phyloP scores from a whole-genome alignment of 2,888 invertebrate genomes.

The Scelioninae gen. 1 region DNA sequence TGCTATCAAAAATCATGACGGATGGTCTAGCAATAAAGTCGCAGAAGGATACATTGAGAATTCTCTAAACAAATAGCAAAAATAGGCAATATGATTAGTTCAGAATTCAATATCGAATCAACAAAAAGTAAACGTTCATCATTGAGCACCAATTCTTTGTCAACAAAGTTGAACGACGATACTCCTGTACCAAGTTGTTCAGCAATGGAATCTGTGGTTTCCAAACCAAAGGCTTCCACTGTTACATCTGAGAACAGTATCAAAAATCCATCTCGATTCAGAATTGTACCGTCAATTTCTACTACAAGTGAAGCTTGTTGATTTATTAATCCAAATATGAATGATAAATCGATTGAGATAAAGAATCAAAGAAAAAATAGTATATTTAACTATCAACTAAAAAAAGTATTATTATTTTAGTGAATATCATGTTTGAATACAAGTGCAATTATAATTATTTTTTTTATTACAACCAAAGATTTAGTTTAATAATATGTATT shows the following conservation, averaged over 20 bases:
- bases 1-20: slow-evolving; percentile 23
- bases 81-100: slow-evolving; percentile 21
- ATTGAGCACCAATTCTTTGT: slow-evolving; percentile 3
- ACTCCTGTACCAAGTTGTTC: not conserved
- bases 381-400: too few species aligned
- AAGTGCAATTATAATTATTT: too few species aligned
- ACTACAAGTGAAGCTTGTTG: not conserved
- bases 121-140: slow-evolving; percentile 5
- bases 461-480: too few species aligned
- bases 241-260: not conserved
- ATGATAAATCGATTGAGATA: too few species aligned
- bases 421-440: too few species aligned
- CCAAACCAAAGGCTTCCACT: slow-evolving; percentile 11
- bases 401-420: too few species aligned
- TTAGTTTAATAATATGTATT: too few species aligned
- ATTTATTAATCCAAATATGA: too few species aligned
- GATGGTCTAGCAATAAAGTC: slow-evolving; percentile 14
- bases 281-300: slow-evolving; percentile 6
- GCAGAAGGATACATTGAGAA: slow-evolving; percentile 38
- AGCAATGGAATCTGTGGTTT: not conserved
- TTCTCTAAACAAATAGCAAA: slow-evolving; percentile 21
- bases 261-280: not conserved
- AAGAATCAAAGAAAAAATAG: too few species aligned
- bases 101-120: slow-evolving; percentile 18
- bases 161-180: not conserved